Conservation (phyloP, 2,113 vertebrate genomes). For the Poeciliopsis turrubarensis region DNA sequence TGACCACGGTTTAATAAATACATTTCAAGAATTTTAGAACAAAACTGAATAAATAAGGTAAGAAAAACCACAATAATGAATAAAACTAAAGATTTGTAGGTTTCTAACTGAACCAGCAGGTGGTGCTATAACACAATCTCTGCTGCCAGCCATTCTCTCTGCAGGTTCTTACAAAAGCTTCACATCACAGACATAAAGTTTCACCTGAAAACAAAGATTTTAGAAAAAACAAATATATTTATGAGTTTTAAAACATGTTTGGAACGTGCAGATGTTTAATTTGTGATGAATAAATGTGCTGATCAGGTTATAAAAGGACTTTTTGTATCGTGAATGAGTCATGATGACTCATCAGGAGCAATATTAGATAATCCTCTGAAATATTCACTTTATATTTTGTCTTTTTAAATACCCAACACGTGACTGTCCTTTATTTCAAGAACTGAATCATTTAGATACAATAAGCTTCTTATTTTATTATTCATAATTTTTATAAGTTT, state of each 20-base stretch:
- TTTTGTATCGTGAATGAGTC: not conserved
- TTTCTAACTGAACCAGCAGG: slow-evolving; percentile 1
- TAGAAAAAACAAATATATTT: not conserved
- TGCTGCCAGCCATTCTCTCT: not conserved
- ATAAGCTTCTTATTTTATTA: not conserved
- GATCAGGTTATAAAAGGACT: not conserved
- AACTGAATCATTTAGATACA: too few relatives aligned
- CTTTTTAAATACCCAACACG: not conserved
- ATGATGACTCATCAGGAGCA: not conserved
- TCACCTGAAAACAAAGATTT: not conserved
- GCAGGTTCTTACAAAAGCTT: not conserved
- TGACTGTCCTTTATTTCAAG: not conserved
- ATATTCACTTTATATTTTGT: not conserved
- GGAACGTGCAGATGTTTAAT: not conserved
- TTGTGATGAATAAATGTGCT: not conserved
- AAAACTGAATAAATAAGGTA: too few relatives aligned
- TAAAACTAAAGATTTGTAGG: not conserved
- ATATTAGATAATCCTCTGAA: not conserved
- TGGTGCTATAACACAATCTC: not conserved
- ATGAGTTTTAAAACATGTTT: not conserved
- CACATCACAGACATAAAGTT: not conserved
- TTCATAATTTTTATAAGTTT: not conserved
- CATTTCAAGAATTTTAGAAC: too few relatives aligned
- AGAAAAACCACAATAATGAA: too few relatives aligned
- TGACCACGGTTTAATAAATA: too few relatives aligned